Evolutionary conservation across 2,113 vertebrate species (phyloP), one percentile per base, ranked within the genome.

Genomic region (Bubo blakistoni): DNA sequence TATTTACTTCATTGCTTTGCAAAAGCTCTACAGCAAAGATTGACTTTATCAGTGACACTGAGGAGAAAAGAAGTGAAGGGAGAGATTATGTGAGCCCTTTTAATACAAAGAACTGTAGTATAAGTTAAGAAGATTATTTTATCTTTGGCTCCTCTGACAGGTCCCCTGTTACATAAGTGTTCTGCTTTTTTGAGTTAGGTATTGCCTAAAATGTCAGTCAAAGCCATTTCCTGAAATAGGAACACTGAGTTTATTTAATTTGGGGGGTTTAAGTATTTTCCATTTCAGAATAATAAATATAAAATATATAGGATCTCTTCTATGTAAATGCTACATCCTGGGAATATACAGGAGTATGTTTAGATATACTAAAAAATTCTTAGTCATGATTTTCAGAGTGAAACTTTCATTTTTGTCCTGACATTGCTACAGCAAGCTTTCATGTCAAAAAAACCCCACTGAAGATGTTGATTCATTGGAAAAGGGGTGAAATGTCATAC

Each of bases 211-310:
- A 92, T 0, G 80, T 93, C 96, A 96, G 84, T 96, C 95, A 95
- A 0, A 30, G 93, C 81, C 63, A 78, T 96, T 97, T 97, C 94
- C 97, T 97, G 96, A 97, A 97, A 97, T 84, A 61, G 63, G 94
- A 97, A 88, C 42, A 9, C 58, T 1, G 32, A 19, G 78, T 97
- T 97, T 97, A 96, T 97, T 98, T 97, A 89, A 91, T 96, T 94
- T 90, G 66, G 46, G 88, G 49, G 12, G 42, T 73, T 94, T 96
- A 97, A 94, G 86, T 90, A 93, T 96, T 96, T 97, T 97, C 81
- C 87, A 92, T 84, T 97, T 93, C 94, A 95, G 94, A 97, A 97
- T 94, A 95, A 97, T 96, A 98, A 98, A 97, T 97, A 97, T 21
- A 26, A 78, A 66, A 81, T 95, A 81, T 95, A 97, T 38, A 79